Conservation (phyloP, 2,888 invertebrate species). For the Incurvaria masculella region DNA sequence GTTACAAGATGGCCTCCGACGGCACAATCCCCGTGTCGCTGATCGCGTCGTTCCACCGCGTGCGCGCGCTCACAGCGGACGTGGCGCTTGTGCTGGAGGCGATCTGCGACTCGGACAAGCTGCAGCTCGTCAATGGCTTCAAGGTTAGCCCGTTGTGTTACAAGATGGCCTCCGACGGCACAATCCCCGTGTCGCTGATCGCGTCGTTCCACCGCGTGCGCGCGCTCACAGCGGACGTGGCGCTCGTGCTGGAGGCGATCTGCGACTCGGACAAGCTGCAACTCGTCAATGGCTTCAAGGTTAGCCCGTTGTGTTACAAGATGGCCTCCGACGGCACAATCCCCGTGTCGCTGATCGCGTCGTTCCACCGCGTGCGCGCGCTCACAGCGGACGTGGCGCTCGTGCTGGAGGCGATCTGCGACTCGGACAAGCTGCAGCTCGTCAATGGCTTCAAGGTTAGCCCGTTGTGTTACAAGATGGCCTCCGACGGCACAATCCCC, state of each 20-base stretch:
- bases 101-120: conserved; percentile 78
- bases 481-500: conserved; percentile 88
- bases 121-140: conserved; percentile 74
- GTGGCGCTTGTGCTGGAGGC: conserved; percentile 80
- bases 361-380: conserved; percentile 90
- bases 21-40: conserved; percentile 92
- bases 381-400: conserved; percentile 81
- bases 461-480: too few relatives aligned
- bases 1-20: conserved; percentile 73
- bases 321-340: conserved; percentile 95
- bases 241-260: conserved; percentile 81
- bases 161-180: conserved; percentile 95
- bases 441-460: conserved; percentile 68
- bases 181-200: conserved; percentile 87
- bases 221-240: conserved; percentile 80
- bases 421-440: conserved; percentile 84
- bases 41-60: conserved; percentile 95
- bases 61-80: conserved; percentile 84
- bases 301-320: too few relatives aligned
- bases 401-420: conserved; percentile 80
- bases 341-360: conserved; percentile 90
- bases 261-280: conserved; percentile 84
- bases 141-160: too few relatives aligned
- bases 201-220: conserved; percentile 95
- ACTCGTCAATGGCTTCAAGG: conserved; percentile 71